These are phyloP conservation scores for Talpa occidentalis DNA, from an alignment of 2,113 vertebrate genomes.

Conservation along the genomic window DNA sequence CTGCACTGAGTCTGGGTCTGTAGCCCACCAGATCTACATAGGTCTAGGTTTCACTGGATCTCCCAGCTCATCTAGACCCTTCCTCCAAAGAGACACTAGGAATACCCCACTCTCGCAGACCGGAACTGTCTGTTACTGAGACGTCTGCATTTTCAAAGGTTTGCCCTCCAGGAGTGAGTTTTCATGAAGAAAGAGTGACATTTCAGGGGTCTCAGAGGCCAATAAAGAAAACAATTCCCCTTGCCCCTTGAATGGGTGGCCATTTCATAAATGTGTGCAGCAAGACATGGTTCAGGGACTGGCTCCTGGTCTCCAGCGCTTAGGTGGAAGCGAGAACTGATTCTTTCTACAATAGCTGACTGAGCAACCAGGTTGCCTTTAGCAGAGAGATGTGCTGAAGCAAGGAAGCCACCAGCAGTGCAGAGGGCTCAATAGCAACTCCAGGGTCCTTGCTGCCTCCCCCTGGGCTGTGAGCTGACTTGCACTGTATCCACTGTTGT, in stretches of 20 bases:
- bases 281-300: too few relatives aligned
- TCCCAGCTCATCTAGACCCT: background rate
- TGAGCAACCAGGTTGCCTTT: background rate
- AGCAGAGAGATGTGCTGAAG: background rate
- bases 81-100: background rate
- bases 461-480: background rate
- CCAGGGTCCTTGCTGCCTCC: background rate
- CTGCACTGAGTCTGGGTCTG: background rate
- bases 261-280: background rate
- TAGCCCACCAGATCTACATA: background rate
- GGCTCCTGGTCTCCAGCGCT: background rate
- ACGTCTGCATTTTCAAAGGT: background rate
- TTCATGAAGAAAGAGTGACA: background rate
- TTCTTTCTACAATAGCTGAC: background rate
- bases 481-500: background rate
- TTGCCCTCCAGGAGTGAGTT: background rate
- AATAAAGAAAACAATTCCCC: background rate
- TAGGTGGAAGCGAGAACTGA: background rate
- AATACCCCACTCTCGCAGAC: too few relatives aligned
- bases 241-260: background rate
- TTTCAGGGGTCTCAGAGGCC: background rate
- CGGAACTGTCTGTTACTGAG: background rate
- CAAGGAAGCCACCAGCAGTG: fast-evolving
- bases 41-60: background rate
- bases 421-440: fast-evolving